Evolutionary conservation across 2,113 vertebrate genomes (phyloP).

Genomic region (Corythoichthys intestinalis): DNA sequence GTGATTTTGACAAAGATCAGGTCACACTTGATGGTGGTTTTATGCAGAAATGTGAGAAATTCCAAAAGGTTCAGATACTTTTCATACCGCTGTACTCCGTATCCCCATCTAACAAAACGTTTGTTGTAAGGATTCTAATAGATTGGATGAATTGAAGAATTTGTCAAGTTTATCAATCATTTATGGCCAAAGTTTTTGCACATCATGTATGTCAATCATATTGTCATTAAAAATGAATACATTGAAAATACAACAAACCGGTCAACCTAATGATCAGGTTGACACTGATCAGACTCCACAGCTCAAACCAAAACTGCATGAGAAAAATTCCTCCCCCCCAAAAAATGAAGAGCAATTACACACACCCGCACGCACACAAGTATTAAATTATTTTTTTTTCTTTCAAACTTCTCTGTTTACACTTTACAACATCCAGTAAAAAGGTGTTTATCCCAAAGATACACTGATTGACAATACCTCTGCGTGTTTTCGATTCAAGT

Average conservation of each 20-base stretch:
- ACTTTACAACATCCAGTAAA: constrained; percentile 34
- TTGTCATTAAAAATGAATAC: background rate
- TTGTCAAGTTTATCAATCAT: no score
- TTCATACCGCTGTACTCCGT: no score
- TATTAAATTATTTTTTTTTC: background rate
- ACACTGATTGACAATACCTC: constrained; percentile 30
- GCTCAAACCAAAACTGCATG: background rate
- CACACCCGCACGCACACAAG: background rate
- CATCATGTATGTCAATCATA: background rate
- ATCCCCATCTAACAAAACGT: no score
- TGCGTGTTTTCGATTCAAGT: constrained; percentile 43
- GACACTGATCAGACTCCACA: background rate
- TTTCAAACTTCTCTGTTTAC: constrained; percentile 15
- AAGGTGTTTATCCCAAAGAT: constrained; percentile 23
- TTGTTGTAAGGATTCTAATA: no score
- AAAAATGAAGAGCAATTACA: background rate
- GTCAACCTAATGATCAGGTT: background rate
- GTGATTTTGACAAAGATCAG: no score
- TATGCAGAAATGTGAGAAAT: no score
- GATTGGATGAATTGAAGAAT: no score
- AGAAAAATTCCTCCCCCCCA: background rate
- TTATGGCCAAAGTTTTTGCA: no score
- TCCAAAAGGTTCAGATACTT: no score
- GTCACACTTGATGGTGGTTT: no score
- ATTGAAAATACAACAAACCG: background rate